Evolutionary conservation across 2,113 vertebrate genomes (phyloP), one percentile per base, ranked within the genome.

Genomic region (Furnarius figulus): DNA sequence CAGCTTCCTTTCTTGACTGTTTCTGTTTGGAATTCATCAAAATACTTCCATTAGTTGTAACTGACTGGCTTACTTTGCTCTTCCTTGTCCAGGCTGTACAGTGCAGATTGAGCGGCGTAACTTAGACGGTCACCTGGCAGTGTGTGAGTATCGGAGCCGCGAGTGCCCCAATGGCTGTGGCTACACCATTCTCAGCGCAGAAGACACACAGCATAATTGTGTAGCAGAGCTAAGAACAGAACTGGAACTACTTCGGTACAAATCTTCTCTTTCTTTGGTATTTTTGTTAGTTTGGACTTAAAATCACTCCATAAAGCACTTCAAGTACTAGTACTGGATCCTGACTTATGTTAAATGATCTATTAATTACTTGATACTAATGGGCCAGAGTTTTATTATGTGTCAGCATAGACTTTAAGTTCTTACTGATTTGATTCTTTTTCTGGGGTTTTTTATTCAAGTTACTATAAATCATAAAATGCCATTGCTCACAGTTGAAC

Each of bases 131-230:
- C 99, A 99, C 94, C 94, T 98, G 96, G 98, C 97, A 1, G 98
- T 98, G 86, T 99, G 99, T 24, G 98, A 98, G 81, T 98, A 97
- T 67, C 97, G 98, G 75, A 98, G 98, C 97, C 98, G 98, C 14
- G 98, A 98, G 66, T 99, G 99, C 97, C 97, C 98, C 55, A 98
- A 98, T 1, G 98, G 98, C 74, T 99, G 98, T 5, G 99, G 98
- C 19, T 98, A 98, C 96, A 97, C 96, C 33, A 97, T 98, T 9
- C 97, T 98, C 75, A 97, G 98, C 10, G 90, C 93, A 1, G 98
- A 98, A 49, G 98, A 98, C 66, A 89, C 97, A 1, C 98, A 98
- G 49, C 99, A 99, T 67, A 99, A 98, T 80, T 99, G 99, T 27
- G 97, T 99, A 12, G 98, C 98, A 7, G 99, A 99, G 96, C 97